A percentile compares a stretch with the other conserved stretches of the same genome.
Evolutionary conservation across 2,888 invertebrate genomes (phyloP).

Genomic region (Hydropsyche betteni): DNA sequence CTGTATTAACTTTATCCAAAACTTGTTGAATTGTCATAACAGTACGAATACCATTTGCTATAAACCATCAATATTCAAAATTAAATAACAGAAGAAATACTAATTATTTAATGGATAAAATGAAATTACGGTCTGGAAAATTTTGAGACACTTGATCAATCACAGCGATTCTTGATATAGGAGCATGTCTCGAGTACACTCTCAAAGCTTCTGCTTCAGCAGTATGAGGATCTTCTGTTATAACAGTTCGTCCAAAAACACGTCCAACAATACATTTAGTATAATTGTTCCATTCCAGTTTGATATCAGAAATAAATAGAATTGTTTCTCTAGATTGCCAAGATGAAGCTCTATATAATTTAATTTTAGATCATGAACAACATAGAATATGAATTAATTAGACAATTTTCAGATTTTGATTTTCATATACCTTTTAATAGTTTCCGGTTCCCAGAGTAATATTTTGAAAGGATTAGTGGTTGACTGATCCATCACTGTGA

Average conservation of each 20-base stretch:
- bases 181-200: slow-evolving; percentile 62
- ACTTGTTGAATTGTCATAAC: slow-evolving; percentile 71
- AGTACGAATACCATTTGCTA: slow-evolving; percentile 65
- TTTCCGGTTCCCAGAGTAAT: slow-evolving; percentile 75
- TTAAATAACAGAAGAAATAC: background rate
- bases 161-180: slow-evolving; percentile 56
- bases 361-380: background rate
- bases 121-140: slow-evolving; percentile 59
- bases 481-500: slow-evolving; percentile 73
- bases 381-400: too few relatives aligned
- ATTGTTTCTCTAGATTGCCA: slow-evolving; percentile 77
- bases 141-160: slow-evolving; percentile 55
- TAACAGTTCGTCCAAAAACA: slow-evolving; percentile 66
- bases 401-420: too few relatives aligned
- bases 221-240: slow-evolving; percentile 79
- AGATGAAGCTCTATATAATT: slow-evolving; percentile 63
- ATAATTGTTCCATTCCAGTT: slow-evolving; percentile 69
- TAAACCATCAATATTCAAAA: slow-evolving; percentile 49
- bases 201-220: slow-evolving; percentile 69
- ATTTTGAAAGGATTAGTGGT: slow-evolving; percentile 68
- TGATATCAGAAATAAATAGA: slow-evolving; percentile 76
- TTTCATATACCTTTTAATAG: slow-evolving; percentile 67
- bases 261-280: slow-evolving; percentile 64
- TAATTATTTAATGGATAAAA: background rate
- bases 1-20: slow-evolving; percentile 58